Evolutionary conservation across 1,140 invertebrate genomes (phyloP).

Genomic region (Micrasema longulum): DNA sequence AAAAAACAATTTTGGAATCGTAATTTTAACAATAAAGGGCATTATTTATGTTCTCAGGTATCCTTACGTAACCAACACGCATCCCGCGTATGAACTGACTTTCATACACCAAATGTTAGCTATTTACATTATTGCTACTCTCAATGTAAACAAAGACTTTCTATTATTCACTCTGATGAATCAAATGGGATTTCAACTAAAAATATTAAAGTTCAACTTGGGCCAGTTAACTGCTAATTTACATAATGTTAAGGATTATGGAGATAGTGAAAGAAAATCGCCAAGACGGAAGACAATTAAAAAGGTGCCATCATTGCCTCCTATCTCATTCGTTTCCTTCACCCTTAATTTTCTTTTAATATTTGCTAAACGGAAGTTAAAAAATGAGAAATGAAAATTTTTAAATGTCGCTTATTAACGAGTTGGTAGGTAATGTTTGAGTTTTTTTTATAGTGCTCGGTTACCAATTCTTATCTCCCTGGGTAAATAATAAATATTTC

Average conservation of each 20-base stretch:
- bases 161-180: conserved; percentile 64
- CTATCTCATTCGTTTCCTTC: too few species aligned
- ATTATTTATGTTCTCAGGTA: conserved; percentile 66
- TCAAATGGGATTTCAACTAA: conserved; percentile 66
- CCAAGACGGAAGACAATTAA: not conserved
- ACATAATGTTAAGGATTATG: not conserved
- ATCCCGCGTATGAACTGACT: conserved; percentile 66
- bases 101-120: conserved; percentile 63
- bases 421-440: too few species aligned
- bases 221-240: conserved; percentile 1
- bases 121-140: conserved; percentile 59
- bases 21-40: too few species aligned
- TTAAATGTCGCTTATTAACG: too few species aligned
- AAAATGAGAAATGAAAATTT: too few species aligned
- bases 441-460: too few species aligned
- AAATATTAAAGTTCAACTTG: conserved; percentile 58
- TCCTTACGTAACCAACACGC: conserved; percentile 63
- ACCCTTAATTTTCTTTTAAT: too few species aligned
- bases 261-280: not conserved
- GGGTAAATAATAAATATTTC: too few species aligned
- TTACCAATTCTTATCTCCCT: too few species aligned
- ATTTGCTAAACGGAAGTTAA: too few species aligned
- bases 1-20: too few species aligned
- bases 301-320: not conserved
- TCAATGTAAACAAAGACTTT: conserved; percentile 67